phyloP scores from a whole-genome alignment of 1,140 invertebrate species.

The Campoletis sonorensis region DNA sequence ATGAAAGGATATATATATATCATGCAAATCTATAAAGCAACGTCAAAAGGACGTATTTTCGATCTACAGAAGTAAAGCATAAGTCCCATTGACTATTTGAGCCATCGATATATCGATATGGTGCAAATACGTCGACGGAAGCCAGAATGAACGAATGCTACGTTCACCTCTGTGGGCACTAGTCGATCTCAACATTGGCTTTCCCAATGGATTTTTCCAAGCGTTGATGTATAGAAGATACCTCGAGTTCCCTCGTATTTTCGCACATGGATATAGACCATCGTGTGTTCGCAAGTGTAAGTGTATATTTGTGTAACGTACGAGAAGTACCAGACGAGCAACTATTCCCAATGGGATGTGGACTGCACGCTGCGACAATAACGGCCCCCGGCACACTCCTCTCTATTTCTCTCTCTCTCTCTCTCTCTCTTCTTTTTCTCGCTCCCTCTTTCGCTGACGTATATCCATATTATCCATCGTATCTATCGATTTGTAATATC shows the following conservation, averaged over 20 bases:
- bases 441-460: constrained; percentile 13
- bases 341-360: constrained; percentile 32
- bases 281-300: neutral
- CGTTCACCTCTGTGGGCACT: neutral
- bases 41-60: neutral
- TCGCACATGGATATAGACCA: neutral
- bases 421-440: neutral
- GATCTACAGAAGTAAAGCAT: neutral
- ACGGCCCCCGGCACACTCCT: neutral
- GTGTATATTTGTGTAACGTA: neutral
- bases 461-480: constrained; percentile 18
- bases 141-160: neutral
- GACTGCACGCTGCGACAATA: constrained; percentile 41
- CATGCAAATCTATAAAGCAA: neutral
- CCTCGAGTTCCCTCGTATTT: neutral
- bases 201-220: constrained; percentile 30
- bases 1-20: neutral
- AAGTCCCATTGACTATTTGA: neutral
- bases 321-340: constrained; percentile 8
- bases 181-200: neutral
- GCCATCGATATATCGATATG: neutral
- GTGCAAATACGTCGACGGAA: neutral
- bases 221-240: neutral
- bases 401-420: neutral
- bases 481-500: constrained; percentile 33